Evolutionary conservation across 2,888 invertebrate species (phyloP).

Genomic region (Cheiracanthium punctorium): DNA sequence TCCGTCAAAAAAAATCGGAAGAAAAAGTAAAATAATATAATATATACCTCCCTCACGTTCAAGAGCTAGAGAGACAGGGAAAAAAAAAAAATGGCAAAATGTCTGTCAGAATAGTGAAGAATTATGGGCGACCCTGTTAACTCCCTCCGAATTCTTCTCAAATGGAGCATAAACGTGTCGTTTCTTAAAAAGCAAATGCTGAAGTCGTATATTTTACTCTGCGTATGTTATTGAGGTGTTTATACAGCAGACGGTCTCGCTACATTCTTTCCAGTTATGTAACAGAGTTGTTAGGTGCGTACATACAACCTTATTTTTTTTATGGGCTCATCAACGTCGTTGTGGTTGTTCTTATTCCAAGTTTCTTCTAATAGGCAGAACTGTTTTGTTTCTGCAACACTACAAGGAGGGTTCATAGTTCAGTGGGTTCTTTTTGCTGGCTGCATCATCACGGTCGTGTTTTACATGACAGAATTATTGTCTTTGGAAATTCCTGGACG

Average conservation of each 20-base stretch:
- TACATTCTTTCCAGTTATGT: neutral
- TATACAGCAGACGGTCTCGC: neutral
- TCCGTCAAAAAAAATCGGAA: too few species aligned
- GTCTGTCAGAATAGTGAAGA: slow-evolving; percentile 45
- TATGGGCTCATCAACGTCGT: neutral
- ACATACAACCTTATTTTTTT: neutral
- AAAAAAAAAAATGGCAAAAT: slow-evolving; percentile 15
- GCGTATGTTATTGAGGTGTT: slow-evolving; percentile 20
- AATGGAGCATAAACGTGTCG: slow-evolving; percentile 63
- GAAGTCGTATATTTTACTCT: slow-evolving; percentile 11
- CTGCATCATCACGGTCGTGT: neutral
- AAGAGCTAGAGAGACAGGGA: too few species aligned
- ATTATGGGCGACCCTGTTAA: slow-evolving; percentile 50
- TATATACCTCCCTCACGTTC: neutral
- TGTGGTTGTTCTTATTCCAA: neutral
- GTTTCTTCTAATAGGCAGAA: neutral
- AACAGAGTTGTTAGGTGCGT: neutral
- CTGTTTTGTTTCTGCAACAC: neutral
- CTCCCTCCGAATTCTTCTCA: slow-evolving; percentile 40
- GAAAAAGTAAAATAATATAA: slow-evolving; percentile 7
- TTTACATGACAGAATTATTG: too few species aligned
- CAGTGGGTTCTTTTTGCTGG: neutral
- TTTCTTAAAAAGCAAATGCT: slow-evolving; percentile 39
- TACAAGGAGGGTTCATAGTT: neutral
- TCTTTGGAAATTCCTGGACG: too few species aligned